Evolutionary conservation across 2,888 invertebrate genomes (phyloP).

Genomic region (Cremastobaeus sp.): DNA sequence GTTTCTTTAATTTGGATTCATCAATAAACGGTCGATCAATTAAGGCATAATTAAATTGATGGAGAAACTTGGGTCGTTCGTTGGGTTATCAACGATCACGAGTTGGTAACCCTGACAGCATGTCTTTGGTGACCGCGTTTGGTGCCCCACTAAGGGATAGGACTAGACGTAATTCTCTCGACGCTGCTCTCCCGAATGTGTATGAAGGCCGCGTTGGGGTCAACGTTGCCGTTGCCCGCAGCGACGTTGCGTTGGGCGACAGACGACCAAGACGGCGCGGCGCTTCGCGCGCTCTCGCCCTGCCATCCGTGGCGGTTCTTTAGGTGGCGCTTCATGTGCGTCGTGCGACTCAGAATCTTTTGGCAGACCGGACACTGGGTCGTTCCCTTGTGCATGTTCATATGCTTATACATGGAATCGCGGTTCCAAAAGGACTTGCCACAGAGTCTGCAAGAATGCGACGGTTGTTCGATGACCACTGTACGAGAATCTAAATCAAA

Average conservation of each 20-base stretch:
- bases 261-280: conserved; percentile 60
- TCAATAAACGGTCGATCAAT: conserved; percentile 40
- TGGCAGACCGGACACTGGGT: conserved; percentile 79
- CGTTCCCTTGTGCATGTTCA: conserved; percentile 79
- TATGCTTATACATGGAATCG: conserved; percentile 80
- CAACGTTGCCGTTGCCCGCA: conserved; percentile 60
- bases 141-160: conserved; percentile 76
- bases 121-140: conserved; percentile 47
- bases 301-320: conserved; percentile 77
- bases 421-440: conserved; percentile 79
- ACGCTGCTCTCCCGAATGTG: conserved; percentile 78
- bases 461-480: conserved; percentile 78
- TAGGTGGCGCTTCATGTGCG: conserved; percentile 78
- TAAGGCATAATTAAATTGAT: no score
- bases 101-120: conserved; percentile 7
- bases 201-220: conserved; percentile 73
- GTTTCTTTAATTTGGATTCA: no score
- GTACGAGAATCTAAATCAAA: conserved; percentile 78
- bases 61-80: conserved; percentile 68
- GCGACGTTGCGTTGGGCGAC: conserved; percentile 48
- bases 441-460: conserved; percentile 78
- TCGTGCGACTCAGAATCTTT: conserved; percentile 79
- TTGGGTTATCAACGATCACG: no score
- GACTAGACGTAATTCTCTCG: conserved; percentile 78
- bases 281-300: conserved; percentile 66